Base-by-base conservation (phyloP, 2,113 vertebrate genomes). In the Atherinomorus stipes region DNA sequence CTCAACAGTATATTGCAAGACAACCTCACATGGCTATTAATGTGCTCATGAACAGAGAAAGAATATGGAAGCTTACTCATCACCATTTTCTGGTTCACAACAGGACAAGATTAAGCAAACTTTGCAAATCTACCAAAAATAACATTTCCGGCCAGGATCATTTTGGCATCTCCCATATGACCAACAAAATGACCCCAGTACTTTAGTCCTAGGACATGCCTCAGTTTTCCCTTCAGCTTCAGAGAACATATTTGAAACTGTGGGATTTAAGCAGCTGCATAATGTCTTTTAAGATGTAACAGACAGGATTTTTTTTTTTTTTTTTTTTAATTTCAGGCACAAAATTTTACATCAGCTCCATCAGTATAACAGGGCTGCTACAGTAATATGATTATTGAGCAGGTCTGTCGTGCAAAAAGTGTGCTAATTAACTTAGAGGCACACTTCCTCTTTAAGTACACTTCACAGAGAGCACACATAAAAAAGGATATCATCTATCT, bases 1-100 rank as follows among this genome's bases (percentile, higher is more conserved):
- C 8, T 5, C 18, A 37, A 50, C 7, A 38, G 47, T 37, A 66
- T 78, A 25, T 38, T 69, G 38, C 54, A 45, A 23, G 44, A 47
- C 4, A 19, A 28, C 15, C 22, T 21, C 38, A 26, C 42, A 54
- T 16, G 13, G n/a, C 22, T 34, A 25, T 61, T 7, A 22, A 21
- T 54, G 22, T 37, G 26, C 47, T 52, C 40, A 19, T 37, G 3
- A 66, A 65, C 44, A 15, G 21, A n/a, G 26, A 50, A 76, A 44
- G 34, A 19, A 65, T 22, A 18, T 44, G 42, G 63, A n/a, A 19
- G 22, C 7, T 22, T 22, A 28, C 22, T 57, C 44, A 19, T 62
- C 22, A 45, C 1, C 3, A 34, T 34, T 34, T 34, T 34, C 2
- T 11, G 49, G 23, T 61, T 70, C 28, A 53, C 44, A 64, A 34